A percentile compares a stretch with the other conserved stretches of the same genome.
Evolutionary conservation across 2,888 invertebrate genomes (phyloP).

Genomic region (Ferdinandea cuprea): DNA sequence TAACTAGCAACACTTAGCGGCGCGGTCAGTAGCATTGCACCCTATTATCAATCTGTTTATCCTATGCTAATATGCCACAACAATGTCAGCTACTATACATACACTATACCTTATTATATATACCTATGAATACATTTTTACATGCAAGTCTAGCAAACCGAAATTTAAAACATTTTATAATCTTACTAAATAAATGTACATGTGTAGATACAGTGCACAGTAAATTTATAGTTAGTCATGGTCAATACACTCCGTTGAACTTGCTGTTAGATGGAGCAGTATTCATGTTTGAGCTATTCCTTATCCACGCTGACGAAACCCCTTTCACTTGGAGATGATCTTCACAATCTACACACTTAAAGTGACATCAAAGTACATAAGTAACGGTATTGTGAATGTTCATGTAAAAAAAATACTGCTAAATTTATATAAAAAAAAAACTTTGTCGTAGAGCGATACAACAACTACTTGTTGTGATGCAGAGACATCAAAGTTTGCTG

Average conservation of each 20-base stretch:
- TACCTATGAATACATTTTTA: neutral
- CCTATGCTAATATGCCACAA: conserved; percentile 33
- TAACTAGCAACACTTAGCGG: conserved; percentile 45
- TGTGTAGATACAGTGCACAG: too few species aligned
- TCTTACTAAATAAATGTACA: too few species aligned
- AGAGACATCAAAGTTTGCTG: neutral
- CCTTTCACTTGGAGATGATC: conserved; percentile 11
- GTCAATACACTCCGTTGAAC: conserved; percentile 49
- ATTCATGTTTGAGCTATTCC: conserved; percentile 3
- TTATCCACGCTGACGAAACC: neutral
- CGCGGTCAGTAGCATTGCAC: conserved; percentile 56
- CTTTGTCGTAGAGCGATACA: neutral
- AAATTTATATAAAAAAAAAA: too few species aligned
- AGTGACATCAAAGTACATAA: neutral
- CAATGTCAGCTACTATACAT: conserved; percentile 33
- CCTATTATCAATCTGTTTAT: conserved; percentile 60
- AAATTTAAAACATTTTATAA: conserved; percentile 5
- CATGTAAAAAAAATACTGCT: neutral
- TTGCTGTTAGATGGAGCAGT: conserved; percentile 6
- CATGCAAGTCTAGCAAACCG: neutral
- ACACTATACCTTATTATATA: neutral
- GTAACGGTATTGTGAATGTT: neutral
- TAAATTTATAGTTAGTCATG: conserved; percentile 24
- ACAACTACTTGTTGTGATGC: neutral
- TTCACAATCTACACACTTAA: neutral